phyloP scores from a whole-genome alignment of 2,888 invertebrate genomes.

The Perizoma flavofasciatum region DNA sequence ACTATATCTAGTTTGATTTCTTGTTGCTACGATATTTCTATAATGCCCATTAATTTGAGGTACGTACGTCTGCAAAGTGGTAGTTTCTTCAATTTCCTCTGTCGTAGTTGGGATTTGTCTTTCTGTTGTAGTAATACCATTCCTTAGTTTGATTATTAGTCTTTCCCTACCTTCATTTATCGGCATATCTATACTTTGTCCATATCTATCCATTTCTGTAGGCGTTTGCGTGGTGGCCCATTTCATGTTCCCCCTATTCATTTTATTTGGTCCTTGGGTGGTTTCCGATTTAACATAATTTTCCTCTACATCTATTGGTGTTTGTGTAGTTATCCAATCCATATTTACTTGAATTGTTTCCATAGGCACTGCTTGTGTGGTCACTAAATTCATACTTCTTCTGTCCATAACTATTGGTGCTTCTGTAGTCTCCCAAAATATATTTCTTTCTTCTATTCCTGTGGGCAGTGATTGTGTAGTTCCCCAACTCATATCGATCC shows the following conservation, averaged over 20 bases:
- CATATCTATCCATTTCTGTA: constrained; percentile 24
- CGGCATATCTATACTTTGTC: constrained; percentile 20
- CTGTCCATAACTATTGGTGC: constrained; percentile 31
- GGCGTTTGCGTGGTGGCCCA: constrained; percentile 22
- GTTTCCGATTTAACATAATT: constrained; percentile 2
- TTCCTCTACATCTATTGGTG: constrained; percentile 6
- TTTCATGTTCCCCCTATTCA: constrained; percentile 18
- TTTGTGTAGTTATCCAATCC: constrained; percentile 20
- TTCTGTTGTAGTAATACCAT: constrained; percentile 45
- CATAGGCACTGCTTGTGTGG: constrained; percentile 22
- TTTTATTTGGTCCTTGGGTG: constrained; percentile 22
- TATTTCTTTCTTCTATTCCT: constrained; percentile 37
- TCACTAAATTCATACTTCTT: constrained; percentile 35
- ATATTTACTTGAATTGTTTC: constrained; percentile 18
- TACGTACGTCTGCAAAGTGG: constrained; percentile 58
- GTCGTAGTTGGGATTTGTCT: constrained; percentile 25
- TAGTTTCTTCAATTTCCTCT: constrained; percentile 40
- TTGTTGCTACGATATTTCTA: constrained; percentile 52
- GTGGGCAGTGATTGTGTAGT: constrained; percentile 33
- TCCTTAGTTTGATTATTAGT: constrained; percentile 58
- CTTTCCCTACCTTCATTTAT: constrained; percentile 36
- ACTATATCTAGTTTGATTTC: constrained; percentile 51
- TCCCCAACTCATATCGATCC: constrained; percentile 5
- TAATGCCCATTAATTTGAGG: constrained; percentile 76
- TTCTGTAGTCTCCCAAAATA: constrained; percentile 33